Base-by-base conservation (phyloP, 2,888 invertebrate species). In the Electrophaes corylata region DNA sequence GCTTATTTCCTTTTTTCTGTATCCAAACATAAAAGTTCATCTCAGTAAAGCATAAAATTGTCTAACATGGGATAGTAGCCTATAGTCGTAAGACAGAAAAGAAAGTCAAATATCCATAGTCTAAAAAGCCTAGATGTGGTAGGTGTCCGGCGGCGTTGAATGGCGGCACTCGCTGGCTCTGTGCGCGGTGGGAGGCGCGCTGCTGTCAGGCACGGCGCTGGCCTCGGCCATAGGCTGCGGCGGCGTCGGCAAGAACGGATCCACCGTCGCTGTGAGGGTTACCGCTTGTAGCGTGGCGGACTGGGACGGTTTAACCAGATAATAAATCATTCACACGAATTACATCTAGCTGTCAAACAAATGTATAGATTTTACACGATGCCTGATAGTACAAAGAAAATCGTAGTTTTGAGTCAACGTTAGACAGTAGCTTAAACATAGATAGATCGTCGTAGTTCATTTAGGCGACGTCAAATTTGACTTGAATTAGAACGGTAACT, bases 241-340 rank as follows among this genome's bases (percentile, higher is more conserved):
- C 87, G 99, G 99, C 90, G 96, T 97, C 84, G 99, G 99, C 86
- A 99, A 98, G 94, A 99, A 99, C 93, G 98, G 98, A 92, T 99
- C 99, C 80, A 98, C 99, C 71, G 98, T 98, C 79, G 99, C 99
- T 91, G 98, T 98, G 96, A 96, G 97, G 76, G 65, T 54, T 48
- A 41, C 31, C 20, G 53, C 53, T 55, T 51, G 47, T 57, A 46
- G 49, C 23, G 39, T 37, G 45, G 12, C 46, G 57, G 57, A 2
- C 14, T 51, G 46, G 57, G 51, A 49, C 55, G 48, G 55, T 14
- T 23, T 16, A 5, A 16, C 6, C n/a, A 20, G n/a, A 12, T 29
- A 8, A 31, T 4, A n/a, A 31, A 23, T 23, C 23, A 23, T 23
- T 6, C 23, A 23, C 23, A 23, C 6, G 6, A 23, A 23, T 5